Conservation (phyloP, 2,797 vertebrate species). For the Tokudaia muenninki region DNA sequence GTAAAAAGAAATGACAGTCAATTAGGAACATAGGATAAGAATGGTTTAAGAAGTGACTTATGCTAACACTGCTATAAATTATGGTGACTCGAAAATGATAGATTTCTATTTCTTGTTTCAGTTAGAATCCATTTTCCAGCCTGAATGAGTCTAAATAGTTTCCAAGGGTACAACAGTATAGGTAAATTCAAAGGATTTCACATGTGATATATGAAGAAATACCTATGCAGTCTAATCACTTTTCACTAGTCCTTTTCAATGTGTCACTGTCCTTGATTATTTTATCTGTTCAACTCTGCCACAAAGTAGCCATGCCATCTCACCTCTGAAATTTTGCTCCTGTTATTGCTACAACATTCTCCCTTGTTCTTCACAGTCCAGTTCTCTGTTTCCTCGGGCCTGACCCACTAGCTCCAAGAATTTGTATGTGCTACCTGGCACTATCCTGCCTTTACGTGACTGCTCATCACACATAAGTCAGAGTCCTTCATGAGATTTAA, state of each 20-base stretch:
- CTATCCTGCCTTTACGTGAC: not conserved
- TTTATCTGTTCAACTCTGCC: not conserved
- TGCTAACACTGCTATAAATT: not conserved
- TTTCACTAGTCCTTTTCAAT: not conserved
- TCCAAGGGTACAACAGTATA: not conserved
- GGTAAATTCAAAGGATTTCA: not conserved
- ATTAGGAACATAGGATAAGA: not conserved
- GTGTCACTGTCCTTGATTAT: not conserved
- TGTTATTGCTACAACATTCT: not conserved
- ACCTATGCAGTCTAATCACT: not conserved
- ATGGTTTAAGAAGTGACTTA: not conserved
- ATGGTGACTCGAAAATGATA: not conserved
- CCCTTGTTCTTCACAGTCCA: fast-evolving
- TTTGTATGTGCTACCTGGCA: not conserved
- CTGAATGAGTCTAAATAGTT: not conserved
- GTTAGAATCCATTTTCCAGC: not conserved
- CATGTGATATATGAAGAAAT: not conserved
- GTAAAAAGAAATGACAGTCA: not conserved
- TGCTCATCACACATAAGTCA: not conserved
- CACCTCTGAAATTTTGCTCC: not conserved
- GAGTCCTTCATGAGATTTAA: not conserved
- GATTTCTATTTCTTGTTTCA: not conserved
- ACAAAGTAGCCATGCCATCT: not conserved
- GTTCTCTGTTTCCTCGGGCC: not conserved
- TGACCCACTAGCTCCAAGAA: not conserved